Evolutionary conservation across 2,888 invertebrate genomes (phyloP), one percentile per base, ranked within the genome.

Genomic region (Noctua pronuba): DNA sequence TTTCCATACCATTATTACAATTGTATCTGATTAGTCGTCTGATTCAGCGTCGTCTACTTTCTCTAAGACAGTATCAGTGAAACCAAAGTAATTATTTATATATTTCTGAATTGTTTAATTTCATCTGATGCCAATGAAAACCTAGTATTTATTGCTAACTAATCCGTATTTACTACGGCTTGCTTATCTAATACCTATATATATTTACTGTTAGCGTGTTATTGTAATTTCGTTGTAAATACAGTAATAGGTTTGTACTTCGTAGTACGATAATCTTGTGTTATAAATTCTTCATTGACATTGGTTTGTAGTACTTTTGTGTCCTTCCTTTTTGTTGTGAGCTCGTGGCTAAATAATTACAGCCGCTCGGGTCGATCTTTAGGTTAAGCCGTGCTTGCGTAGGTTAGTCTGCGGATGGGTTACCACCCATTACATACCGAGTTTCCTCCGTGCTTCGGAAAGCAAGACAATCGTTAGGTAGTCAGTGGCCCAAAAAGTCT

Each of bases 151-250:
- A 77, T 77, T 46, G 11, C 62, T 41, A 46, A 28, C 73, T 83
- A 74, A 77, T 72, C 60, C 71, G 62, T 62, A 82, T 82, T 81
- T 81, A 83, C 49, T 67, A 28, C 28, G 13, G 5, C 49, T 24
- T 41, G 18, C 1, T 31, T 31, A 62, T 60, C 49, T 35, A 35
- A n/a, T n/a, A n/a, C n/a, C 3, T 35, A 3, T 68, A 24, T 46
- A 8, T 0, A 11, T 5, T 38, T 35, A 41, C 18, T 68, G 58
- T 7, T 52, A 44, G 13, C 7, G 49, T 41, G 74, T 84, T 64
- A 85, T 80, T 64, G 58, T 24, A 71, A n/a, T 52, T 35, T 58
- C 31, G 8, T 82, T 70, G 67, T 62, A 52, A 70, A 10, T 55
- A 41, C 10, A 60, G 46, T 67, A 46, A 62, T 71, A 60, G 5